phyloP scores from a whole-genome alignment of 1,140 invertebrate genomes.

The Steinernema feltiae region DNA sequence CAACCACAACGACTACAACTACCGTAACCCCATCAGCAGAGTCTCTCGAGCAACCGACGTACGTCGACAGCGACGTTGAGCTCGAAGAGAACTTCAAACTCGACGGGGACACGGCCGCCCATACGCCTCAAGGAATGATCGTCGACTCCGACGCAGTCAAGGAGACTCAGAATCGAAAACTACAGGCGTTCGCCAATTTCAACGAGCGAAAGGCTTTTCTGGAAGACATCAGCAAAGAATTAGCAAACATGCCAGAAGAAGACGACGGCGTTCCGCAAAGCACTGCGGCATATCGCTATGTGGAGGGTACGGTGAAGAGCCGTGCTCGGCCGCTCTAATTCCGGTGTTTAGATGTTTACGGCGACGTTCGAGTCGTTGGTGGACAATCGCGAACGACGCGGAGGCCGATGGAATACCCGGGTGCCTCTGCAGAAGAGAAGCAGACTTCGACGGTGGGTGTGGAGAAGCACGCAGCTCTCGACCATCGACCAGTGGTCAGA shows the following conservation, averaged over 20 bases:
- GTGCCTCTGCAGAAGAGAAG: not conserved
- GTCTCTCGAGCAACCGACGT: not conserved
- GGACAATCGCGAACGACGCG: not conserved
- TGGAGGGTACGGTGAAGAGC: not conserved
- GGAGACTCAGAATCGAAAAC: not conserved
- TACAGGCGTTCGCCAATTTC: not conserved
- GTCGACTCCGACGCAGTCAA: not conserved
- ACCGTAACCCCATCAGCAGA: not conserved
- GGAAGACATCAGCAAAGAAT: not conserved
- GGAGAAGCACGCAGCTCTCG: not conserved
- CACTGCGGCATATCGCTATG: not conserved
- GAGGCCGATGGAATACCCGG: not conserved
- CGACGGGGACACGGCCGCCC: slow-evolving; percentile 1
- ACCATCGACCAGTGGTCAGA: not conserved
- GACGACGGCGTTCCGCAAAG: not conserved
- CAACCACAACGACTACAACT: not conserved
- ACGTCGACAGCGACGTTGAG: not conserved
- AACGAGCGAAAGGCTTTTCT: not conserved
- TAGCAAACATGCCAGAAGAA: not conserved
- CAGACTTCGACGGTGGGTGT: not conserved
- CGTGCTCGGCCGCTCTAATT: too few species aligned
- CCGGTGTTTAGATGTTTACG: not conserved
- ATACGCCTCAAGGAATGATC: not conserved
- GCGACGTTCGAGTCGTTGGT: slow-evolving; percentile 2
- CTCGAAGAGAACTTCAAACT: not conserved